Evolutionary conservation across 1,140 invertebrate species (phyloP).

Genomic region (Drosophila cardini): DNA sequence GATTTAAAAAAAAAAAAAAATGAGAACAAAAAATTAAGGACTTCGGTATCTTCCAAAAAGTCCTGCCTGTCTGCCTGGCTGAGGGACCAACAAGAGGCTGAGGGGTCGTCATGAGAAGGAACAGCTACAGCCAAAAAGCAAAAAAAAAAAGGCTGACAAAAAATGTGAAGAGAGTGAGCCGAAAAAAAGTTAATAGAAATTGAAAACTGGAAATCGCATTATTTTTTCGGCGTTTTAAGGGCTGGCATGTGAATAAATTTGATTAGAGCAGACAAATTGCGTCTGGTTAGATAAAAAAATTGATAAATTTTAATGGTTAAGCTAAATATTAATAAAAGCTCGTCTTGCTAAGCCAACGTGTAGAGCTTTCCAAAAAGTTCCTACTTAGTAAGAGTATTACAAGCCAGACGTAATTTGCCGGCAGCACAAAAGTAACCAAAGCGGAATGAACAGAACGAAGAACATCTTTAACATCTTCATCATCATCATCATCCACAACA

Average conservation of each 20-base stretch:
- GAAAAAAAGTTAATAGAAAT: conserved; percentile 38
- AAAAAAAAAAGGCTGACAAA: conserved; percentile 29
- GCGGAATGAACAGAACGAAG: conserved; percentile 19
- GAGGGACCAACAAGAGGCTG: conserved; percentile 26
- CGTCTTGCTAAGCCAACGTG: neutral
- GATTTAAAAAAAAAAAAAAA: conserved; percentile 14
- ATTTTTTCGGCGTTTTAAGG: conserved; percentile 7
- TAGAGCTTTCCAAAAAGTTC: neutral
- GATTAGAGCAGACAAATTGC: conserved; percentile 3
- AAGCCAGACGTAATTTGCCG: conserved; percentile 35
- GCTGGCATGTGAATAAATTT: neutral
- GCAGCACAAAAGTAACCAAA: conserved; percentile 38
- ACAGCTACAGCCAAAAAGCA: neutral
- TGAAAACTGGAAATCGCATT: conserved; percentile 37
- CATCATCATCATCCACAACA: neutral
- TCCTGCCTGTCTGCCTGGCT: conserved; percentile 3
- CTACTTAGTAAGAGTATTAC: conserved; percentile 19
- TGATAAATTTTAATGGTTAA: neutral
- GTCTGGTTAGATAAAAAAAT: neutral
- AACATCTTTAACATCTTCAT: conserved; percentile 39
- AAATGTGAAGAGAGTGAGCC: conserved; percentile 18
- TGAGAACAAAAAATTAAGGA: conserved; percentile 27
- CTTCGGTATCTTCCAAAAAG: conserved; percentile 20
- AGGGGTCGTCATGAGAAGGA: conserved; percentile 45
- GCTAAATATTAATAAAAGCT: neutral